phyloP scores from a whole-genome alignment of 2,797 vertebrate genomes.

The Aphelocoma californica region DNA sequence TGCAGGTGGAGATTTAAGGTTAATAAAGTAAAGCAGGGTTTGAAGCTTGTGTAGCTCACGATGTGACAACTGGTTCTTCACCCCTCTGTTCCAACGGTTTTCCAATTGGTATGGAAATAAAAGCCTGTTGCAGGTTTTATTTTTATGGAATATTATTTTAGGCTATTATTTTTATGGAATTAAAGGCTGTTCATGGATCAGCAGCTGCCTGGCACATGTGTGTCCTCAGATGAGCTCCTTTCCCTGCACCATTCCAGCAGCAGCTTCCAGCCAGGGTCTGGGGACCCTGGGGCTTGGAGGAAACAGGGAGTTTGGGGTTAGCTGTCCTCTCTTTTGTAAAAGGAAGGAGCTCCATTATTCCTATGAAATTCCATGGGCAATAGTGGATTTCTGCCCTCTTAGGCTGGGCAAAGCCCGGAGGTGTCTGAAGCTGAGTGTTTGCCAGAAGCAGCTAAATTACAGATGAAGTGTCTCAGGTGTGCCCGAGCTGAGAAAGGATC shows the following conservation, averaged over 20 bases:
- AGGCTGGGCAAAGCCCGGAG: constrained; percentile 1
- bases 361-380: neutral
- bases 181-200: neutral
- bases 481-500: neutral
- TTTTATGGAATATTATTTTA: neutral
- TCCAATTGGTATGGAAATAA: neutral
- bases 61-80: neutral
- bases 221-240: neutral
- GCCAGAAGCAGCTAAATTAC: neutral
- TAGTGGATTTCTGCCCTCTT: constrained; percentile 1
- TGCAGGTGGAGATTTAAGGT: neutral
- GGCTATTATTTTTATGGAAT: neutral
- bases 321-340: neutral
- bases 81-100: neutral
- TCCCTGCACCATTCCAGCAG: neutral
- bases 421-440: constrained; percentile 10
- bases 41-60: fast-evolving
- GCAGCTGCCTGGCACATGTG: neutral
- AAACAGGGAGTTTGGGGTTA: neutral
- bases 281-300: neutral
- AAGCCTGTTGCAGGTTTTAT: neutral
- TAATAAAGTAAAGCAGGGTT: neutral
- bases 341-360: neutral
- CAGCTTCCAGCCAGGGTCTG: neutral
- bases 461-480: neutral